Base-by-base conservation (phyloP, 1,140 invertebrate species). In the Heliconius himera region DNA sequence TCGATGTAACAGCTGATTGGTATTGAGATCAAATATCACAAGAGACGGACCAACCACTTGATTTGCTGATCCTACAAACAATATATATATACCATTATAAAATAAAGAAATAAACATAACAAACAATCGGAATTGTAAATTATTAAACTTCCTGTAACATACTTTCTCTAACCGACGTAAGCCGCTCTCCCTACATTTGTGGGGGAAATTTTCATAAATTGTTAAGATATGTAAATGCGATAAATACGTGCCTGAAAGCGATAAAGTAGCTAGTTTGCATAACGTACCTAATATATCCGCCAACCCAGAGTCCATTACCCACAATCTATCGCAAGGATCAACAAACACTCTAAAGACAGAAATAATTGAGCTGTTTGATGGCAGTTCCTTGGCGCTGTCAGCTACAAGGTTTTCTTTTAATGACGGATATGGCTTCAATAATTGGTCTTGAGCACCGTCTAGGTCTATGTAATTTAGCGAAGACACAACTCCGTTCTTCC, bases 271-370 rank as follows among this genome's bases (percentile, higher is more conserved):
- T 49, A 9, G 70, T 38, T 33, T 54, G 41, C 11, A 54, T 29
- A 46, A 74, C 77, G 95, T 91, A 85, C 96, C 97, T 66, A 96
- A 91, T 88, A 97, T 96, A 90, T 97, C 96, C 78, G 96, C 96
- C 38, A 97, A 87, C n/a, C 97, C 97, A 16, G 96, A 96, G 88
- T 97, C 97, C 86, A 97, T 94, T 38, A 96, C 96, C 97, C 97
- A 97, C 13, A 97, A 92, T 72, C 97, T 95, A 88, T 97, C 96
- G 82, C 97, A 97, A 2, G 94, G 93, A 89, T 97, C 97, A 20
- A 96, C 95, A 81, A 90, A 95, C 13, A 96, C 89, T 78, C 96
- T 95, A 85, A 97, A 96, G 3, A 96, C 96, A n/a, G 95, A 97
- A 60, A 97, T 94, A 18, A 97, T 95, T 1, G 95, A 95, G 4